Conservation (phyloP, 2,113 vertebrate species). For the Microcebus griseorufus region DNA sequence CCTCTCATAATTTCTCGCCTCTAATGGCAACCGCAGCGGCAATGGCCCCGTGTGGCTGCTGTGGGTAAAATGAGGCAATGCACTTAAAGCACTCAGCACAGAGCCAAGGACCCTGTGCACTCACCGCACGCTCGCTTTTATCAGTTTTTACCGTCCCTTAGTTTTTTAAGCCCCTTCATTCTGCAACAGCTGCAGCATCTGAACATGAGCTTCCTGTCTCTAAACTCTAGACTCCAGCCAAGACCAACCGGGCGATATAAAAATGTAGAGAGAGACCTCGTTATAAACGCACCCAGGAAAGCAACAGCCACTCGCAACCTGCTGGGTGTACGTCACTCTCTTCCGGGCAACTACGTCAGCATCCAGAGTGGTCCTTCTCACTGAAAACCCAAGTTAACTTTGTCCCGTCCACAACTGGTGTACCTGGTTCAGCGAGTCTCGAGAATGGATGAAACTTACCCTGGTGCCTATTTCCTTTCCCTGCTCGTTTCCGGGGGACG, state of each 20-base stretch:
- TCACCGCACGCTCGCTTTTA: not conserved
- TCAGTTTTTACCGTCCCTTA: not conserved
- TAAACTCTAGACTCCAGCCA: no score
- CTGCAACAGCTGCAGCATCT: not conserved
- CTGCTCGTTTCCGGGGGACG: not conserved
- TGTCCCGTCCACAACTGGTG: not conserved
- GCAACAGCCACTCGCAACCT: no score
- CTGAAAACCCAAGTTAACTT: not conserved
- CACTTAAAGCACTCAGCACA: not conserved
- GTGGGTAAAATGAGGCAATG: fast-evolving
- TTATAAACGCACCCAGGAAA: fast-evolving
- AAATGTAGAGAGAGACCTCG: not conserved
- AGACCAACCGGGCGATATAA: not conserved
- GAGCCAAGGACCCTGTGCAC: not conserved
- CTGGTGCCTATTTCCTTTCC: no score
- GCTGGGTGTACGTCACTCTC: not conserved
- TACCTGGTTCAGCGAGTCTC: not conserved
- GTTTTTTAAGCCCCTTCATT: not conserved
- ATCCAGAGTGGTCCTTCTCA: not conserved
- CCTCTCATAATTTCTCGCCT: not conserved
- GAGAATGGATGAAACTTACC: not conserved
- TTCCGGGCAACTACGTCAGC: not conserved
- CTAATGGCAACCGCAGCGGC: no score
- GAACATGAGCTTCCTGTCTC: fast-evolving
- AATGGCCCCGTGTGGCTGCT: no score